phyloP scores from a whole-genome alignment of 37 sponge, comb jelly and placozoan species.

The Dysidea cf. avara region DNA sequence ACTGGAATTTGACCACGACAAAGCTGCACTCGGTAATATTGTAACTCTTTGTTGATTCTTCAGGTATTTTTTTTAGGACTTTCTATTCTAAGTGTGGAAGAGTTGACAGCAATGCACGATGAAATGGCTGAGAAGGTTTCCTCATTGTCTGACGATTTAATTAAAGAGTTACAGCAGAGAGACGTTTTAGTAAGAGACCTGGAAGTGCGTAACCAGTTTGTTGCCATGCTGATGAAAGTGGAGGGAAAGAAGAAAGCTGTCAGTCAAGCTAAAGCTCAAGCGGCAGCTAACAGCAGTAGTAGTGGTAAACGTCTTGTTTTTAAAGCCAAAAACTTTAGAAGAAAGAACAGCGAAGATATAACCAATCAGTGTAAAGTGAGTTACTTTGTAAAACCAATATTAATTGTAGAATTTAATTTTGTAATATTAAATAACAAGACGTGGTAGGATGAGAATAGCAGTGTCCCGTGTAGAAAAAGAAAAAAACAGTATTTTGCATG shows the following conservation, averaged over 20 bases:
- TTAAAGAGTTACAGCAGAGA: constrained; percentile 37
- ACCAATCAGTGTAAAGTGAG: neutral
- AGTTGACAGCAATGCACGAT: constrained; percentile 46
- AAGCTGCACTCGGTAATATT: constrained; percentile 42
- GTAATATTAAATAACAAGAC: too few relatives aligned
- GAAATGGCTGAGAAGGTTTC: constrained; percentile 66
- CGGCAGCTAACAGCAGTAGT: neutral
- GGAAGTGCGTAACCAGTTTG: constrained; percentile 65
- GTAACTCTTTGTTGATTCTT: neutral
- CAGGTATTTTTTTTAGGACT: constrained; percentile 40
- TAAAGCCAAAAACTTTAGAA: neutral
- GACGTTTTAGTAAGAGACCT: constrained; percentile 24
- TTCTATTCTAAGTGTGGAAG: constrained; percentile 34
- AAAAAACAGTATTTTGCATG: too few relatives aligned
- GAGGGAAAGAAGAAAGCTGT: constrained; percentile 16
- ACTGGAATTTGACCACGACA: constrained; percentile 44
- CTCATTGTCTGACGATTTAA: constrained; percentile 40
- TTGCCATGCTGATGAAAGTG: constrained; percentile 59
- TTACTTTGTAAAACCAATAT: too few relatives aligned
- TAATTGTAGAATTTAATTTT: too few relatives aligned
- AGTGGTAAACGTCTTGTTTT: neutral
- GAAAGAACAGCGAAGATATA: neutral
- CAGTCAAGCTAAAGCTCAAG: neutral
- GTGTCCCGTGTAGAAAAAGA: too few relatives aligned
- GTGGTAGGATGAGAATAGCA: too few relatives aligned